Percentiles rank a stretch among this genome's conserved stretches.
phyloP scores from a whole-genome alignment of 2,888 invertebrate species.

The Beris chalybata region DNA sequence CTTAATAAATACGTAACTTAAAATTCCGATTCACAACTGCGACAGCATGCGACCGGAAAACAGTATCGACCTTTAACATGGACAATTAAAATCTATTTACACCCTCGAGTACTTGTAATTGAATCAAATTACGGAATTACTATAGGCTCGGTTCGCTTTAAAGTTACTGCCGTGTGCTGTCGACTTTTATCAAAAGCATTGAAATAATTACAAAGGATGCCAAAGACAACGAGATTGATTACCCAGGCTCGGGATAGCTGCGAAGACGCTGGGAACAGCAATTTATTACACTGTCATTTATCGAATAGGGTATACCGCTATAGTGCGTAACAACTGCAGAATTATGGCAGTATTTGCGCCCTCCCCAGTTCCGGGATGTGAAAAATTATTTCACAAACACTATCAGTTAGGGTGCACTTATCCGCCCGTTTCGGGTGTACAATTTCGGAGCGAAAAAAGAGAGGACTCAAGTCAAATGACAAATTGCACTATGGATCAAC shows the following conservation, averaged over 20 bases:
- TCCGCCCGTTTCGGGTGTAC: slow-evolving; percentile 9
- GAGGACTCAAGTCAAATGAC: slow-evolving; percentile 22
- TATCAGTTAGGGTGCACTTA: background rate
- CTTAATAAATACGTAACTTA: slow-evolving; percentile 16
- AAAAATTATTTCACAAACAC: slow-evolving; percentile 8
- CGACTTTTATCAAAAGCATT: slow-evolving; percentile 12
- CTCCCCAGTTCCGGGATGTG: slow-evolving; percentile 10
- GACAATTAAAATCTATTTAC: slow-evolving; percentile 30
- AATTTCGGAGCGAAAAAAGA: slow-evolving; percentile 15
- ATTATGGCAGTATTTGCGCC: slow-evolving; percentile 6
- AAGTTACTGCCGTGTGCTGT: too few relatives aligned
- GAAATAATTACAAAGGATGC: slow-evolving; percentile 26
- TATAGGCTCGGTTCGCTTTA: background rate
- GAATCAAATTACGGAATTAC: slow-evolving; percentile 30
- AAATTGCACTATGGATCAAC: slow-evolving; percentile 16
- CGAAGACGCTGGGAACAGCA: background rate
- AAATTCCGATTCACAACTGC: slow-evolving; percentile 16
- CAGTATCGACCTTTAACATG: slow-evolving; percentile 28
- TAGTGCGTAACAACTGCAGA: slow-evolving; percentile 5
- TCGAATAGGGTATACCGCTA: slow-evolving; percentile 3
- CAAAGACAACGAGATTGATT: slow-evolving; percentile 30
- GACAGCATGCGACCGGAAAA: slow-evolving; percentile 29
- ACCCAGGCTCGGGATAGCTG: background rate
- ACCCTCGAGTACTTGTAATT: slow-evolving; percentile 30
- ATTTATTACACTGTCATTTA: slow-evolving; percentile 25